Evolutionary conservation across 2,797 vertebrate genomes (phyloP).

Genomic region (Vultur gryphus): DNA sequence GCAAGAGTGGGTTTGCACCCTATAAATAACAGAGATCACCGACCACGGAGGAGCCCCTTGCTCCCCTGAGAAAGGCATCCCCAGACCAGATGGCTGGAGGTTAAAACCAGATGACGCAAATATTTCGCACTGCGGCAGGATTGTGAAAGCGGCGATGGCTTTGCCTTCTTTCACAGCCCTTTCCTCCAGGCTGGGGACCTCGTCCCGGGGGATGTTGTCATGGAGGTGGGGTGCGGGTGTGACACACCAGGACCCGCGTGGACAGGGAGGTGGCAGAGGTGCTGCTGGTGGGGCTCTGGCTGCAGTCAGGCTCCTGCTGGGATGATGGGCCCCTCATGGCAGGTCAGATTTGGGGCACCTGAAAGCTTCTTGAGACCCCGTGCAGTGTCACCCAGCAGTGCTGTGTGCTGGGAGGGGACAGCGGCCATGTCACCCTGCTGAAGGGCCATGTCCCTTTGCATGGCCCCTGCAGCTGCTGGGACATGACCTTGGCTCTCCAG

Average conservation of each 20-base stretch:
- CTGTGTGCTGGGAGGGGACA: not conserved
- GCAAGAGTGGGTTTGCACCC: not conserved
- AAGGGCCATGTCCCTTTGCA: not conserved
- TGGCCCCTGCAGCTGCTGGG: not conserved
- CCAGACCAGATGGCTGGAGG: not conserved
- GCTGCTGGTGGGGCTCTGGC: not conserved
- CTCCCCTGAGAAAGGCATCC: not conserved
- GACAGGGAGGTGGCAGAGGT: not conserved
- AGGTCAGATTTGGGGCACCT: not conserved
- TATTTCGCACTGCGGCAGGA: not conserved
- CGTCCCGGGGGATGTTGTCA: not conserved
- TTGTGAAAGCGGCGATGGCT: not conserved
- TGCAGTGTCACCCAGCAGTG: not conserved
- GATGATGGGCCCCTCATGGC: not conserved
- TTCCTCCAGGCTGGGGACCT: not conserved
- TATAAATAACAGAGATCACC: not conserved
- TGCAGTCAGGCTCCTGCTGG: not conserved
- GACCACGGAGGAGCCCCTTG: fast-evolving
- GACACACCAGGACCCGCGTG: fast-evolving
- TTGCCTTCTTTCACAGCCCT: not conserved
- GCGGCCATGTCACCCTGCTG: fast-evolving
- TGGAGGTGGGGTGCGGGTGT: not conserved
- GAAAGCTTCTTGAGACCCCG: not conserved
- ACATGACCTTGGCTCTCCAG: not conserved
- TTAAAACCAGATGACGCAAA: not conserved